These are phyloP conservation scores for Camponotus floridanus DNA, from an alignment of 1,140 invertebrate species.

Conservation along the genomic window DNA sequence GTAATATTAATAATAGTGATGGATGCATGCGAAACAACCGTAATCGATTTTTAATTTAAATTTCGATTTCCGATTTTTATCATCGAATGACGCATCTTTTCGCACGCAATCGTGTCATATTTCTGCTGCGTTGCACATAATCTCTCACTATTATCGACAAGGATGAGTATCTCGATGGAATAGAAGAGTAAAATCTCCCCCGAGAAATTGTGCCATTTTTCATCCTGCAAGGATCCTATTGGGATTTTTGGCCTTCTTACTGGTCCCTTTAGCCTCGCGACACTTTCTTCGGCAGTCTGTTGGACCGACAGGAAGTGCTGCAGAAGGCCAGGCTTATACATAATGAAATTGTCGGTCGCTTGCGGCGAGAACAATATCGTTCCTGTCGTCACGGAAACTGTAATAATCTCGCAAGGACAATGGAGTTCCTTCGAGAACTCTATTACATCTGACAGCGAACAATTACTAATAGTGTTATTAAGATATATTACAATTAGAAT, in stretches of 20 bases:
- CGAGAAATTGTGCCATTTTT: conserved; percentile 2
- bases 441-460: conserved; percentile 5
- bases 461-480: background rate
- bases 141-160: background rate
- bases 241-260: conserved; percentile 10
- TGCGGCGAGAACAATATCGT: conserved; percentile 20
- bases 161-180: background rate
- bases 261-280: background rate
- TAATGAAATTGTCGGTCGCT: conserved; percentile 48
- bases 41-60: background rate
- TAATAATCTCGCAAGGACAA: conserved; percentile 23
- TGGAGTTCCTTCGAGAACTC: conserved; percentile 10
- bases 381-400: conserved; percentile 18
- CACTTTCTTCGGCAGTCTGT: conserved; percentile 11
- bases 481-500: background rate
- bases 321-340: conserved; percentile 10
- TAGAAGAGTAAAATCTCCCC: background rate
- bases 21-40: too few relatives aligned
- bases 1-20: background rate
- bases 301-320: background rate
- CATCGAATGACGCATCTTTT: background rate
- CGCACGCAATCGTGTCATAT: background rate
- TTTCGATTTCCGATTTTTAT: background rate
- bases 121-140: background rate
- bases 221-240: background rate